A percentile compares a stretch with the other conserved stretches of the same genome.
phyloP scores from a whole-genome alignment of 2,797 vertebrate species.

The Propithecus perrieri region DNA sequence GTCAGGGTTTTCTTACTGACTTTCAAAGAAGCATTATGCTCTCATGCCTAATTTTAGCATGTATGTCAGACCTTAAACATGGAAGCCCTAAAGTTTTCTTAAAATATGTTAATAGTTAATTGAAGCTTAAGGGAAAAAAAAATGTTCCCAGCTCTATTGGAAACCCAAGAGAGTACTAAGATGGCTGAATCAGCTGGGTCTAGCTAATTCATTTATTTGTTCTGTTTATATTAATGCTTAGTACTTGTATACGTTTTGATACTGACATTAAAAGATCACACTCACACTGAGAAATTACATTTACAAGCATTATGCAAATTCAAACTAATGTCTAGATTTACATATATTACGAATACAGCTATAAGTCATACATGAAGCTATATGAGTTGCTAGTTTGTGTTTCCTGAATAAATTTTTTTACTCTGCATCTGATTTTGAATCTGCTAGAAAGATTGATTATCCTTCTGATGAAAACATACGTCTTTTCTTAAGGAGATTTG shows the following conservation, averaged over 20 bases:
- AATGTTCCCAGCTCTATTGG: background rate
- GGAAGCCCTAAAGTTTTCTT: background rate
- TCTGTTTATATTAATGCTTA: background rate
- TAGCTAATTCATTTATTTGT: background rate
- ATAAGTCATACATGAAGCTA: conserved; percentile 21
- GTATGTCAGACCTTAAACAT: background rate
- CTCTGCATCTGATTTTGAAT: conserved; percentile 34
- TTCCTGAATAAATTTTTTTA: conserved; percentile 44
- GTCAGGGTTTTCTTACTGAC: background rate
- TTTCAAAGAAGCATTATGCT: background rate
- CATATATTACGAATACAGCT: conserved; percentile 38
- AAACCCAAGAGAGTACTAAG: background rate
- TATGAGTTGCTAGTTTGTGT: conserved; percentile 15
- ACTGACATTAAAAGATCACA: conserved; percentile 41
- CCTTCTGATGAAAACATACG: conserved; percentile 43
- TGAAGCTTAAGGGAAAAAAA: background rate
- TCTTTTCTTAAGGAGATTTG: conserved; percentile 39
- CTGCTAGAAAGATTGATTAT: conserved; percentile 28
- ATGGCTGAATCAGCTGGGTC: background rate
- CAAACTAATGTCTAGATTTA: conserved; percentile 45
- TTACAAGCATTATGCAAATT: conserved; percentile 58
- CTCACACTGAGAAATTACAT: conserved; percentile 19
- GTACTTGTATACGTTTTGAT: background rate
- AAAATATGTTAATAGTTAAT: background rate
- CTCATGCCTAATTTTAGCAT: background rate